Evolutionary conservation across 2,888 invertebrate species (phyloP).

Genomic region (Tricholauxania praeusta): DNA sequence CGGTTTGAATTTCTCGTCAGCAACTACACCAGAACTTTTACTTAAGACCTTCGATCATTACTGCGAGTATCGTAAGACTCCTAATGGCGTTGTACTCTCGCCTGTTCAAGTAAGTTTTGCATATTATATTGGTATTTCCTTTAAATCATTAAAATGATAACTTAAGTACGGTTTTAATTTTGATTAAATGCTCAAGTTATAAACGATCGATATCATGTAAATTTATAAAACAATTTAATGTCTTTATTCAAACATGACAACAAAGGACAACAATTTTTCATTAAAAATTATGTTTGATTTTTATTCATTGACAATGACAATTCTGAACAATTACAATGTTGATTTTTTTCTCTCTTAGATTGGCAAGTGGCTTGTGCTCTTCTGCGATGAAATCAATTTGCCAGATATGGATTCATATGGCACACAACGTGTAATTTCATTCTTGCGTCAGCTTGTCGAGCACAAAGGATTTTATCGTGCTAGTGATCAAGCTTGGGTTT

Average conservation of each 20-base stretch:
- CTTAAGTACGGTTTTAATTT: neutral
- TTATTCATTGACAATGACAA: neutral
- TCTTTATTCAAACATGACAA: too few relatives aligned
- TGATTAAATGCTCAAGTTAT: too few relatives aligned
- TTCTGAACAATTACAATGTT: neutral
- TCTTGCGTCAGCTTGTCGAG: conserved; percentile 96
- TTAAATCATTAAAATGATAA: neutral
- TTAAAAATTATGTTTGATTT: conserved; percentile 15
- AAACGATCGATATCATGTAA: neutral
- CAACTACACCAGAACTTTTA: conserved; percentile 97
- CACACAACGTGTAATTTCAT: conserved; percentile 98
- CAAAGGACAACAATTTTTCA: too few relatives aligned
- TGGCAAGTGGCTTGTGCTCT: conserved; percentile 98
- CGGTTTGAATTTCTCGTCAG: conserved; percentile 98
- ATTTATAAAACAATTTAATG: too few relatives aligned
- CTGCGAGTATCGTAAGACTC: conserved; percentile 98
- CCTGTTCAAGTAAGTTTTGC: conserved; percentile 78
- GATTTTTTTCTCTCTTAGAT: conserved; percentile 63
- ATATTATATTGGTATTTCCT: conserved; percentile 62
- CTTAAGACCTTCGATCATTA: conserved; percentile 99
- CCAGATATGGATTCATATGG: conserved; percentile 99
- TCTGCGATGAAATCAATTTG: conserved; percentile 99
- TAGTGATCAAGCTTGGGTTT: conserved; percentile 96
- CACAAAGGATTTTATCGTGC: conserved; percentile 93
- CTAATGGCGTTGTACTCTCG: conserved; percentile 95